Conservation (phyloP, 2,888 invertebrate genomes). For the Hedychridium roseum region DNA sequence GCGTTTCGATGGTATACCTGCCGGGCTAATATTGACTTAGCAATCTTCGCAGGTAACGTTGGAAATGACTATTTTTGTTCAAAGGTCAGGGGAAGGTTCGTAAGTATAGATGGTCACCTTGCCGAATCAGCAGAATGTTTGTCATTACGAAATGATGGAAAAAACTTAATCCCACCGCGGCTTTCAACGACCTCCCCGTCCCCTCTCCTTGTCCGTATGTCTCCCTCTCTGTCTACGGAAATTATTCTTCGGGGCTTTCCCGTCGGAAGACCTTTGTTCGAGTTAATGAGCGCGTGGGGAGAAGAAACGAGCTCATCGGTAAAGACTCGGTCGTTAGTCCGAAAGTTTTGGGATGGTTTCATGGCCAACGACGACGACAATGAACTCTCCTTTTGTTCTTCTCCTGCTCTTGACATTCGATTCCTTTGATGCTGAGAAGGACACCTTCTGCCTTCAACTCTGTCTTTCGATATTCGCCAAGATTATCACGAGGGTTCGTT, state of each 20-base stretch:
- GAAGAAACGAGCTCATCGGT: constrained; percentile 21
- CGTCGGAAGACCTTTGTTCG: constrained; percentile 42
- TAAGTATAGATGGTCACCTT: too few species aligned
- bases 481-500: too few species aligned
- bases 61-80: too few species aligned
- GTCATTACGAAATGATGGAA: too few species aligned
- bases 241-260: constrained; percentile 18
- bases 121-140: too few species aligned
- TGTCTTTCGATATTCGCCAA: too few species aligned
- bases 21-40: too few species aligned
- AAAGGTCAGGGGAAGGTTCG: too few species aligned
- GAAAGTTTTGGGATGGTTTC: constrained; percentile 35
- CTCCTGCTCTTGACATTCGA: constrained; percentile 16
- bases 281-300: constrained; percentile 40
- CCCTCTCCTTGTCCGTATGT: constrained; percentile 14
- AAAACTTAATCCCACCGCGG: not conserved
- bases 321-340: constrained; percentile 45
- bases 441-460: too few species aligned
- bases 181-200: constrained; percentile 5
- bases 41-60: too few species aligned
- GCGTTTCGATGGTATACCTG: too few species aligned
- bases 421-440: constrained; percentile 14
- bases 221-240: constrained; percentile 9
- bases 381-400: constrained; percentile 28
- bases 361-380: constrained; percentile 29